Evolutionary conservation across 1,140 invertebrate species (phyloP).

Genomic region (Zaprionus kolodkinae): DNA sequence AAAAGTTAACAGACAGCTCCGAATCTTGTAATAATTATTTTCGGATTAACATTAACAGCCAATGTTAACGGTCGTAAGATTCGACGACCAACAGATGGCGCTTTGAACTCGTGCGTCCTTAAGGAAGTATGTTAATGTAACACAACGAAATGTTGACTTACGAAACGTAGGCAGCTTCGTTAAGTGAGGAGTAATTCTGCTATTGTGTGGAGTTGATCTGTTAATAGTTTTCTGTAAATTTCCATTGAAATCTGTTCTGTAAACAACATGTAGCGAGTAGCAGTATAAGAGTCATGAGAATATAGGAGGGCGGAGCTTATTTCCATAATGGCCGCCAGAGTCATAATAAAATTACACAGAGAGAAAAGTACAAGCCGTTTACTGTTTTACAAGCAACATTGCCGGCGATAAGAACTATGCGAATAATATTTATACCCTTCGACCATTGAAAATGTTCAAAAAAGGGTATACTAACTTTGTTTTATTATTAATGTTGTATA

Average conservation of each 20-base stretch:
- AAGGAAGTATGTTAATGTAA: conserved; percentile 2
- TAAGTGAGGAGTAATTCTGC: conserved; percentile 25
- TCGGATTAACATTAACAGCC: too few species aligned
- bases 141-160: not conserved
- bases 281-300: conserved; percentile 28
- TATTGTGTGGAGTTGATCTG: conserved; percentile 27
- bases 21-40: not conserved
- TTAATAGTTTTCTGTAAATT: conserved; percentile 3
- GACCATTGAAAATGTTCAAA: too few species aligned
- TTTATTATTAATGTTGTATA: not conserved
- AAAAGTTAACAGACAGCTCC: too few species aligned
- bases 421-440: too few species aligned
- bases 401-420: not conserved
- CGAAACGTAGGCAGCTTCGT: not conserved
- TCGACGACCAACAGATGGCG: conserved; percentile 29
- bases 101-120: not conserved
- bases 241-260: not conserved
- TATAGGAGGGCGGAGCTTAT: conserved; percentile 37
- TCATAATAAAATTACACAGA: conserved; percentile 21
- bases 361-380: conserved; percentile 8
- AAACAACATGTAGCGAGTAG: not conserved
- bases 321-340: conserved; percentile 44
- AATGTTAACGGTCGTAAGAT: not conserved
- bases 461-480: too few species aligned
- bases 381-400: not conserved